Base-by-base conservation (phyloP, 2,888 invertebrate genomes). In the Cancer borealis region DNA sequence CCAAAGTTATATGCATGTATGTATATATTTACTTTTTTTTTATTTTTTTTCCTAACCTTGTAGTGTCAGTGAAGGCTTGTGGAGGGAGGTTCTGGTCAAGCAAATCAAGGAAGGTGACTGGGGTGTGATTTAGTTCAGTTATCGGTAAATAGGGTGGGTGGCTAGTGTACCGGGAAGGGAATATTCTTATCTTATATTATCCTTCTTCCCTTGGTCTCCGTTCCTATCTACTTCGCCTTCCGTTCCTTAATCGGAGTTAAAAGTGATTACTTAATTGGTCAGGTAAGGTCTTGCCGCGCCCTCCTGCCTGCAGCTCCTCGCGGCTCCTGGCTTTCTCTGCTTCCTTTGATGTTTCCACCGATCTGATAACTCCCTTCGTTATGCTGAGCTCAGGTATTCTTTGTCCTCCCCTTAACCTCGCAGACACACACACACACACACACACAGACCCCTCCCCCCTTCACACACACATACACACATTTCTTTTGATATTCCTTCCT, bases 1-100 rank as follows among this genome's bases (percentile, higher is more conserved):
- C 26, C 45, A 92, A 47, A 92, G 47, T 79, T 92, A 90, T 90
- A 90, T 90, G 54, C 47, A 46, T 88, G 47, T 88, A 88, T 47
- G 46, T 88, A 88, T 88, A 54, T 88, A 90, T 88, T 47, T 88
- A 46, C 26, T 17, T 17, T n/a, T 17, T n/a, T 88, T 10, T 46
- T 5, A 46, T 30, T 8, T 30, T 12, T 4, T 12, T 21, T 1
- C 26, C 79, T 30, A 10, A 10, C 12, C 5, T 6, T 10, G 30
- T 12, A 4, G 30, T 79, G 79, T 30, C 30, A 17, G 79, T 79
- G 79, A 30, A 30, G 79, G 79, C 79, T 39, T 39, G n/a, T 21
- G 8, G 30, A 30, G 30, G 79, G 79, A 5, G 79, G 79, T 79
- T 66, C n/a, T 66, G n/a, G 21, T 1, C n/a, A 21, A 12, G 66